Evolutionary conservation across 2,888 invertebrate species (phyloP).

Genomic region (Diploptera punctata): DNA sequence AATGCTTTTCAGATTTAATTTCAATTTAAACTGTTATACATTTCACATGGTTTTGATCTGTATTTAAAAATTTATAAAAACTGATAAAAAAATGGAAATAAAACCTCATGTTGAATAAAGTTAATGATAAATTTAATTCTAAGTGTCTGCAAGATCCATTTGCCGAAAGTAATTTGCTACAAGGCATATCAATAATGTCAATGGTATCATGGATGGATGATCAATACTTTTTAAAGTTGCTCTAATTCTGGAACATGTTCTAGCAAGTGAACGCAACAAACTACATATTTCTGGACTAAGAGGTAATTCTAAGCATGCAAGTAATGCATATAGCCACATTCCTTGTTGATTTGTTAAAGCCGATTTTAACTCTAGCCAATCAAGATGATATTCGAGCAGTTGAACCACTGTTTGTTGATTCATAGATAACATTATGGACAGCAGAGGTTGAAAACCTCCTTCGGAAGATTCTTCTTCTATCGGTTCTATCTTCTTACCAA

Average conservation of each 20-base stretch:
- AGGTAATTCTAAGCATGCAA: constrained; percentile 70
- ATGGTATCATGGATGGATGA: constrained; percentile 52
- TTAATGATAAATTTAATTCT: no score
- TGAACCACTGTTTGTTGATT: constrained; percentile 54
- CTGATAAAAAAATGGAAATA: no score
- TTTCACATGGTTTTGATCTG: no score
- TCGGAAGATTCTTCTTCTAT: constrained; percentile 34
- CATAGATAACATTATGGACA: constrained; percentile 56
- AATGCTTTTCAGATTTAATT: no score
- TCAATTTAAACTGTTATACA: no score
- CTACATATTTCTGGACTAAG: constrained; percentile 71
- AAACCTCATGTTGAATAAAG: no score
- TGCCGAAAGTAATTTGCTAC: constrained; percentile 78
- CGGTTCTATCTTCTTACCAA: constrained; percentile 47
- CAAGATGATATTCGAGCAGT: constrained; percentile 59
- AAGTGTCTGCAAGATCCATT: constrained; percentile 70
- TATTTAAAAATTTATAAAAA: no score
- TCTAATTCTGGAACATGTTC: constrained; percentile 65
- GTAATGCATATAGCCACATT: constrained; percentile 73
- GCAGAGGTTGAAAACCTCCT: constrained; percentile 51
- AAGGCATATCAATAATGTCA: constrained; percentile 78
- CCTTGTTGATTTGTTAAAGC: constrained; percentile 61
- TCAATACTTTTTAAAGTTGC: constrained; percentile 50
- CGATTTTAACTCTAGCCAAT: constrained; percentile 56
- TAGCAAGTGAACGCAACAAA: constrained; percentile 67